Evolutionary conservation across 1,140 invertebrate species (phyloP), one percentile per base, ranked within the genome.

Genomic region (Scaptomyza hsui): DNA sequence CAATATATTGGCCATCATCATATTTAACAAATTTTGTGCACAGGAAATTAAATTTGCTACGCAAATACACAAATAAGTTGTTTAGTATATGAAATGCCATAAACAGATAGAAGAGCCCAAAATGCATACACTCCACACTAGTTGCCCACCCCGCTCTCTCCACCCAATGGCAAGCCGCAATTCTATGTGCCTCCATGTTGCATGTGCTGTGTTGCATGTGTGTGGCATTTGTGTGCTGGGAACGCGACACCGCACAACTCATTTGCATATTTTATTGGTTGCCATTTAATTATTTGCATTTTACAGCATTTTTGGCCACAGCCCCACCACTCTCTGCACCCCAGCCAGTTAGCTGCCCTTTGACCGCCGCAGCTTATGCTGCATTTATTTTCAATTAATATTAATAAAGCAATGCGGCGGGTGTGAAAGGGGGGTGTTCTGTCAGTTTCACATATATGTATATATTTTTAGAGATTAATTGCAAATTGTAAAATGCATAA

Each of bases 331-430:
- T 15, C n/a, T 37, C 12, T 29, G 13, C 24, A 10, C 37, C 15
- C 18, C 3, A 15, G 1, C 6, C 39, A 29, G 21, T 7, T 9
- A 47, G n/a, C 64, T 78, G 75, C 59, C 60, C 39, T 78, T 75
- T 83, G 75, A 64, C 65, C 79, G 67, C 42, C 55, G 53, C 67
- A 69, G 75, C 79, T 83, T 83, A 86, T 81, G 74, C 60, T 82
- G 82, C 71, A 88, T 88, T 88, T 88, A 88, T 88, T 88, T 86
- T 88, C 77, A 88, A 88, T 88, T 88, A 88, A 88, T 88, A 88
- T 88, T 88, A 82, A 88, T 82, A 88, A 78, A 75, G 82, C 82
- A 35, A 35, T 42, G 44, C 21, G 32, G 10, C 6, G 2, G 26
- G 32, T 4, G 35, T 21, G 10, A 35, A 9, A 6, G 13, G n/a